Evolutionary conservation across 64 coral and sea anemone species (phyloP).

Genomic region (Porites lutea): DNA sequence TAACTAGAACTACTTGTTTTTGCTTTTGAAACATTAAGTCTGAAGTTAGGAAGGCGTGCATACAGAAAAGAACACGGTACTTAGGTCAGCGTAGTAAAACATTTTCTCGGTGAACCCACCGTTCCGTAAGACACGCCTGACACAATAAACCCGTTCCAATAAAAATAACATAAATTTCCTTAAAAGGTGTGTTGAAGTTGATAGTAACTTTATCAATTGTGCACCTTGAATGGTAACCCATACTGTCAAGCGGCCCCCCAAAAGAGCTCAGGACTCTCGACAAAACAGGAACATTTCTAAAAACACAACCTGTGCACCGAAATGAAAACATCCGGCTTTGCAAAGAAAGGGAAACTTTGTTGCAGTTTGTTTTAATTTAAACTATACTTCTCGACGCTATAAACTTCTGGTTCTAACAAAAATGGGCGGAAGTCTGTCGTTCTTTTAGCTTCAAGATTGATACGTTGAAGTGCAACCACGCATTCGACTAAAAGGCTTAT

Average conservation of each 20-base stretch:
- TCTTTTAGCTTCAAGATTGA: too few species aligned
- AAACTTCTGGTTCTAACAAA: too few species aligned
- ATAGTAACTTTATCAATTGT: not conserved
- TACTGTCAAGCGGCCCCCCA: not conserved
- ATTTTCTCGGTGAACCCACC: not conserved
- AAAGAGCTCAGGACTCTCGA: not conserved
- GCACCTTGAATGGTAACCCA: not conserved
- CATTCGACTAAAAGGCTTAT: too few species aligned
- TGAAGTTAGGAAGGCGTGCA: not conserved
- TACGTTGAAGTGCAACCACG: too few species aligned
- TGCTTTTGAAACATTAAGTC: not conserved
- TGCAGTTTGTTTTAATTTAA: not conserved
- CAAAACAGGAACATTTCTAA: slow-evolving; percentile 46
- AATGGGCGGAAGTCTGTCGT: too few species aligned
- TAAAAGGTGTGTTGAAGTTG: not conserved
- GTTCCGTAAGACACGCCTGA: not conserved
- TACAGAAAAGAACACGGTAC: not conserved
- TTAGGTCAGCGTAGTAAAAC: not conserved
- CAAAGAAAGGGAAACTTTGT: not conserved
- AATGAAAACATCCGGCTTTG: slow-evolving; percentile 21
- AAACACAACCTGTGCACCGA: slow-evolving; percentile 11
- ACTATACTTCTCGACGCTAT: not conserved
- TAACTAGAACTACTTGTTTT: not conserved
- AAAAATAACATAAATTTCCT: not conserved
- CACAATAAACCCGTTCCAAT: not conserved